Evolutionary conservation across 2,797 vertebrate genomes (phyloP).

Genomic region (Leucoraja ocellata): DNA sequence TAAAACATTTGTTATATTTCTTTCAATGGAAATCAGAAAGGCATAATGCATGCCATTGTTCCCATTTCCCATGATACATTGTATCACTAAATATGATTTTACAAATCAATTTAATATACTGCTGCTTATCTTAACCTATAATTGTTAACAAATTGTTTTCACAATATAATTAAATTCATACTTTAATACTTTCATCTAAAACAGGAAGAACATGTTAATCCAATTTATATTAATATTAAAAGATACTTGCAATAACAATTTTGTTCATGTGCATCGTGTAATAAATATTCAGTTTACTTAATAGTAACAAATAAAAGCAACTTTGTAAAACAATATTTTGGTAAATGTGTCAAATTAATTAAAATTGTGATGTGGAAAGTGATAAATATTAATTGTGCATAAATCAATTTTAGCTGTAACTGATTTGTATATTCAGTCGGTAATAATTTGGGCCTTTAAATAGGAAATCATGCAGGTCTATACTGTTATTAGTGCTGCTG

Average conservation of each 20-base stretch:
- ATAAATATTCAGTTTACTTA: neutral
- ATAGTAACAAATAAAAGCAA: neutral
- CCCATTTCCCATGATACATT: neutral
- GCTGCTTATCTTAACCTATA: neutral
- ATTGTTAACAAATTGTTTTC: neutral
- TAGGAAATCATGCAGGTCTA: neutral
- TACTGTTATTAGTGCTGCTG: neutral
- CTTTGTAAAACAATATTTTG: neutral
- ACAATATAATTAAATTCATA: neutral
- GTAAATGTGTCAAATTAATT: neutral
- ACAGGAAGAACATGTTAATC: neutral
- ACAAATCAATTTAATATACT: neutral
- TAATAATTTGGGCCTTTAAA: neutral
- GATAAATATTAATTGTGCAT: neutral
- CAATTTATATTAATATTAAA: neutral
- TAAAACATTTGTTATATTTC: neutral
- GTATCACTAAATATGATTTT: neutral
- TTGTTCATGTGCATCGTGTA: neutral
- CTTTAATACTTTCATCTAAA: neutral
- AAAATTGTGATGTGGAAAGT: neutral
- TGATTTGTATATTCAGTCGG: neutral
- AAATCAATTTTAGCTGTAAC: slow-evolving; percentile 11
- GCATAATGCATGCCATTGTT: neutral
- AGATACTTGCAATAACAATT: neutral
- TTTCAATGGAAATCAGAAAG: neutral